These are phyloP conservation scores for Malurus cyaneus DNA, from an alignment of 2,113 vertebrate species.

Conservation along the genomic window DNA sequence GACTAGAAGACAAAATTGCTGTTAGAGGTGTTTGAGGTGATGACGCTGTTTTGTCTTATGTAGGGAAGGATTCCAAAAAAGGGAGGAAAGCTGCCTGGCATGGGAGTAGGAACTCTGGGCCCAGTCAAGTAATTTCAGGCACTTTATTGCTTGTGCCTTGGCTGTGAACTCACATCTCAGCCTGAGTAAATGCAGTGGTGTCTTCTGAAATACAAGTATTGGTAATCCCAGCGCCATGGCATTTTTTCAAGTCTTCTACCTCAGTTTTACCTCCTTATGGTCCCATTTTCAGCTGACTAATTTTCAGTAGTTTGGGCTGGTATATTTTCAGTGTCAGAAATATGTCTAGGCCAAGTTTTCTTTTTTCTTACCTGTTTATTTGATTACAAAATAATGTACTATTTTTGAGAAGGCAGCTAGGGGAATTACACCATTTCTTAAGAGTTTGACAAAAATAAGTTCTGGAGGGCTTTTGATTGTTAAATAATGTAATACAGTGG, in stretches of 20 bases:
- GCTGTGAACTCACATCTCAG: neutral
- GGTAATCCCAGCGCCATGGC: neutral
- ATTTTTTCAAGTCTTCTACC: neutral
- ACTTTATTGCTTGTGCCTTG: conserved; percentile 9
- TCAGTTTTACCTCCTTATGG: neutral
- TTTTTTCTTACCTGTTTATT: neutral
- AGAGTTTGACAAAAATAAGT: neutral
- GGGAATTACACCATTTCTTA: neutral
- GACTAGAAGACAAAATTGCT: neutral
- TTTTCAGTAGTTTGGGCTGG: neutral
- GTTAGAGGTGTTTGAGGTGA: neutral
- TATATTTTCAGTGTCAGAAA: neutral
- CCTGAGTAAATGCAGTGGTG: neutral
- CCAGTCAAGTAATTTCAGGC: neutral
- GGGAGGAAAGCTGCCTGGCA: neutral
- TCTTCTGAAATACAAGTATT: neutral
- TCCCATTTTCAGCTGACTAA: neutral
- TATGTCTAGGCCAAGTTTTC: neutral
- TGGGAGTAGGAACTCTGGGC: neutral
- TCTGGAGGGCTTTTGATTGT: neutral
- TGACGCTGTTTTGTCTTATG: neutral
- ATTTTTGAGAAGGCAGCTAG: neutral
- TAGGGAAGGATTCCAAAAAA: neutral
- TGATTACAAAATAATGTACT: neutral
- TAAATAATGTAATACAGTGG: conserved; percentile 34